Percentiles rank a stretch among this genome's conserved stretches.
Evolutionary conservation across 2,797 vertebrate species (phyloP).

Genomic region (Rhinophrynus dorsalis): DNA sequence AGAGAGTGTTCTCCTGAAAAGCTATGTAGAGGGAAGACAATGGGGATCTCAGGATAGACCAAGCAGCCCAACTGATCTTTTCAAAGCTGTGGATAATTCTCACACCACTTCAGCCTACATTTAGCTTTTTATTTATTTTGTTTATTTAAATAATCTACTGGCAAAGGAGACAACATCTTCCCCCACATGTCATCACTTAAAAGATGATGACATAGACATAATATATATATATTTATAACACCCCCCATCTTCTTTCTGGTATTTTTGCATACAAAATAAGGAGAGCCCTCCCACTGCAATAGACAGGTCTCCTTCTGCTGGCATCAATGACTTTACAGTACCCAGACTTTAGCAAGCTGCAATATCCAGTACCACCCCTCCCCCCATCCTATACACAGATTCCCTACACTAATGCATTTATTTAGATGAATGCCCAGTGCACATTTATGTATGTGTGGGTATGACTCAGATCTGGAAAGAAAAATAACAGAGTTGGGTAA

Average conservation of each 20-base stretch:
- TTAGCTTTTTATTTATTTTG: not conserved
- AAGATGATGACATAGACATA: slow-evolving; percentile 15
- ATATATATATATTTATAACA: not conserved
- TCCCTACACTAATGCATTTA: slow-evolving; percentile 31
- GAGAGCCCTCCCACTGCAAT: slow-evolving; percentile 12
- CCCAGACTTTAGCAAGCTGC: slow-evolving; percentile 40
- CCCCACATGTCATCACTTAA: not conserved
- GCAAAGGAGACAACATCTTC: not conserved
- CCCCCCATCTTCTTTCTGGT: not conserved
- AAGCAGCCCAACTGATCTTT: slow-evolving; percentile 34
- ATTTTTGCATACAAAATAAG: slow-evolving; percentile 31
- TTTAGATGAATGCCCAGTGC: slow-evolving; percentile 15
- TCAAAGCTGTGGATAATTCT: slow-evolving; percentile 16
- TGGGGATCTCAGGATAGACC: slow-evolving; percentile 46
- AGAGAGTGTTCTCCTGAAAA: slow-evolving; percentile 45
- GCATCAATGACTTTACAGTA: slow-evolving; percentile 41
- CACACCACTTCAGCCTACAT: slow-evolving; percentile 23
- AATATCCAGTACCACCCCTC: slow-evolving; percentile 26
- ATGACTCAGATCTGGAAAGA: slow-evolving; percentile 27
- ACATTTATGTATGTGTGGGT: slow-evolving; percentile 4
- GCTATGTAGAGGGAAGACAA: slow-evolving; percentile 47
- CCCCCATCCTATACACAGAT: slow-evolving; percentile 34
- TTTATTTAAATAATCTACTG: not conserved
- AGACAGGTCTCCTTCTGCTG: slow-evolving; percentile 33
- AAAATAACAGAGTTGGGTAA: slow-evolving; percentile 1